A percentile compares a stretch with the other conserved stretches of the same genome.
These are phyloP conservation scores for Phaethon lepturus DNA, from an alignment of 2,113 vertebrate genomes.

Conservation along the genomic window DNA sequence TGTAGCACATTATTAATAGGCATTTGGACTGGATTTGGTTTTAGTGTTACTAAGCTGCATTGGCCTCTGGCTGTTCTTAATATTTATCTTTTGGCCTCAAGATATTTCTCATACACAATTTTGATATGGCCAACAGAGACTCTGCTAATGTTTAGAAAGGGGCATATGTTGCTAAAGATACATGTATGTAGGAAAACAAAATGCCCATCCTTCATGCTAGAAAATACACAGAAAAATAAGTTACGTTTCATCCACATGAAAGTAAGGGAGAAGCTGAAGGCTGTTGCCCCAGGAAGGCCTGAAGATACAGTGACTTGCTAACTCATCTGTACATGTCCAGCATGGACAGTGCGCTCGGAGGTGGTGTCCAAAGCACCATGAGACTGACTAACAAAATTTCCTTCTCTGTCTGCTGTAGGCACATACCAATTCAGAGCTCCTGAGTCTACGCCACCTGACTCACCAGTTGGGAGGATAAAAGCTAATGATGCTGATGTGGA, in stretches of 20 bases:
- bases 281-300: not conserved
- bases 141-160: not conserved
- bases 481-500: conserved; percentile 89
- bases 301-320: fast-evolving
- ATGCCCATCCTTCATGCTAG: not conserved
- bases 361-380: not conserved
- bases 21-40: not conserved
- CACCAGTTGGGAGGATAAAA: conserved; percentile 83
- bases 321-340: not conserved
- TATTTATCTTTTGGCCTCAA: not conserved
- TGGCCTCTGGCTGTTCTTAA: not conserved
- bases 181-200: not conserved
- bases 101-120: not conserved
- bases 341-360: not conserved
- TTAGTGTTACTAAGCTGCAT: not conserved
- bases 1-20: not conserved
- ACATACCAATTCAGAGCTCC: conserved; percentile 88
- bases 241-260: not conserved
- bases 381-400: not conserved
- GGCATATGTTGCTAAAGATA: not conserved
- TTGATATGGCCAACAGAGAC: not conserved
- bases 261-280: not conserved
- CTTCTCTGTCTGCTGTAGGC: conserved; percentile 70
- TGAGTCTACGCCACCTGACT: conserved; percentile 82
- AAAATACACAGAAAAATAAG: not conserved